Conservation (phyloP, 2,113 vertebrate species). For the Merops nubicus region DNA sequence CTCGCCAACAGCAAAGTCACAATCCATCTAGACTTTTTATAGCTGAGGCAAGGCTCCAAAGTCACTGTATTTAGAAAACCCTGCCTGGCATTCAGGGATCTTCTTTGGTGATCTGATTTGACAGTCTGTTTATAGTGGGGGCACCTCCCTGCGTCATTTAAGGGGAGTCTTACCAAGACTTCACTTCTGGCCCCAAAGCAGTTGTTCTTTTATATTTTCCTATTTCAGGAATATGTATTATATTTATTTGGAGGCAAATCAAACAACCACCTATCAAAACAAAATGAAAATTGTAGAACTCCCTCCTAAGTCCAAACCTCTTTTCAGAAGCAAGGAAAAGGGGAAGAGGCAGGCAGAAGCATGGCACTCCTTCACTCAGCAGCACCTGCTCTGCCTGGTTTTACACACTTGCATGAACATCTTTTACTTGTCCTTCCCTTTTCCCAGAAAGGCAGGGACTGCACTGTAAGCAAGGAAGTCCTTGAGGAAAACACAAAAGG, state of each 20-base stretch:
- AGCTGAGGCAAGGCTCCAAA: neutral
- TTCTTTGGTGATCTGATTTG: neutral
- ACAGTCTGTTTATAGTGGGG: neutral
- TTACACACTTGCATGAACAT: rapidly evolving
- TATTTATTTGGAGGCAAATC: neutral
- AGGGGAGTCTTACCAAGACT: neutral
- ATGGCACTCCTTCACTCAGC: neutral
- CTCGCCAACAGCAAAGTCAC: neutral
- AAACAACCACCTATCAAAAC: neutral
- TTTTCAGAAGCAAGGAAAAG: neutral
- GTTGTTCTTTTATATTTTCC: neutral
- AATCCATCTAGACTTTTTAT: neutral
- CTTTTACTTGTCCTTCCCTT: neutral
- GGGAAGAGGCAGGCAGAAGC: neutral
- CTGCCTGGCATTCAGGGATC: neutral
- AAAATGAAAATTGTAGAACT: neutral
- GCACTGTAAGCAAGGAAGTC: neutral
- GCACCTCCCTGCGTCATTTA: neutral
- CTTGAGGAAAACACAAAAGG: neutral
- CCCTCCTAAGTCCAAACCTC: neutral
- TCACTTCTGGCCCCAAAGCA: neutral
- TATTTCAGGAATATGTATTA: neutral
- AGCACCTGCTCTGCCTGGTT: neutral
- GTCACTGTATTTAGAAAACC: neutral
- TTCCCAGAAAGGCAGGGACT: neutral